Conservation (phyloP, 1,140 invertebrate genomes). For the Papilio xuthus region DNA sequence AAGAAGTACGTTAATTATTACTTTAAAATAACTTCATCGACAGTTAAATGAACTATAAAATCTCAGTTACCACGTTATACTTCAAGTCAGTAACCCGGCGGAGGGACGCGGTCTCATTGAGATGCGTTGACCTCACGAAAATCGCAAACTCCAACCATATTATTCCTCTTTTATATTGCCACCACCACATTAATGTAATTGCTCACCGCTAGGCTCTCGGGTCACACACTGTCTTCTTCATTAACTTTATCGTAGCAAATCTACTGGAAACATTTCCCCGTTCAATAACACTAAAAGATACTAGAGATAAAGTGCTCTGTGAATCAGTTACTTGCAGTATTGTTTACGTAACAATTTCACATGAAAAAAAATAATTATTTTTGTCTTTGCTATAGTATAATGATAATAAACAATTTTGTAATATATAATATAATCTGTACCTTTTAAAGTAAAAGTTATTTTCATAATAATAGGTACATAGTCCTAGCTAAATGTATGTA, state of each 20-base stretch:
- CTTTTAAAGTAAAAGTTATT: background rate
- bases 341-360: background rate
- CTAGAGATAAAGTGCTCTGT: slow-evolving; percentile 16
- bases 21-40: too few species aligned
- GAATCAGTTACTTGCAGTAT: background rate
- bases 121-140: slow-evolving; percentile 67
- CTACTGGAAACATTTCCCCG: slow-evolving; percentile 45
- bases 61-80: slow-evolving; percentile 31
- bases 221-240: slow-evolving; percentile 53
- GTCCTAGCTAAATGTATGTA: too few species aligned
- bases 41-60: background rate
- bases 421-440: background rate
- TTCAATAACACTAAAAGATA: slow-evolving; percentile 28
- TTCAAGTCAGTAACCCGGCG: background rate
- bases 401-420: too few species aligned
- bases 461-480: too few species aligned
- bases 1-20: too few species aligned
- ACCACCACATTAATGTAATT: slow-evolving; percentile 63
- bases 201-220: slow-evolving; percentile 42
- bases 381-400: too few species aligned
- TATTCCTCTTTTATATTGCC: slow-evolving; percentile 56
- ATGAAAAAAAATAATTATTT: background rate
- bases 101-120: slow-evolving; percentile 49
- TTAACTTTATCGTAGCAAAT: slow-evolving; percentile 65
- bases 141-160: slow-evolving; percentile 54